These are phyloP conservation scores for Epinephelus fuscoguttatus DNA, from an alignment of 2,113 vertebrate genomes.

Conservation along the genomic window DNA sequence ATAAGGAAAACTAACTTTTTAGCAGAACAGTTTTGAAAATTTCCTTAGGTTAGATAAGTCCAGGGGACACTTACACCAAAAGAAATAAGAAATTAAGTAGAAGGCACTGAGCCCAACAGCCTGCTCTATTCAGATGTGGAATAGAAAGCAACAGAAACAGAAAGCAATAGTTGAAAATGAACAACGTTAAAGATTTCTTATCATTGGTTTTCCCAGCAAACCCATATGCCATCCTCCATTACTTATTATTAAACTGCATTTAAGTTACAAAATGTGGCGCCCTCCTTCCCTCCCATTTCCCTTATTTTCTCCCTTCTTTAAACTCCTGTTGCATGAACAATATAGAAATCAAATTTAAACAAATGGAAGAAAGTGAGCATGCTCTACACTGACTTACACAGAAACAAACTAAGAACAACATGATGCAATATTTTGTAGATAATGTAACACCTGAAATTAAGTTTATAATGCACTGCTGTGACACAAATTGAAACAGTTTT, in stretches of 20 bases:
- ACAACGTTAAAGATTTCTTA: background rate
- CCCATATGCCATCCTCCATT: background rate
- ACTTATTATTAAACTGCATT: background rate
- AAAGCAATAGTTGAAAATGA: too few species aligned
- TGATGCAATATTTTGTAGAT: background rate
- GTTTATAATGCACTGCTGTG: background rate
- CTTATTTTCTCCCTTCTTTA: background rate
- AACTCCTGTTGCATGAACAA: background rate
- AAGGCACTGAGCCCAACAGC: background rate
- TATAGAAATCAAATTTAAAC: background rate
- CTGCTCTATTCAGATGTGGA: background rate
- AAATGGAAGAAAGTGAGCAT: background rate
- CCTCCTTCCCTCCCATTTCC: background rate
- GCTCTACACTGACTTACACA: background rate
- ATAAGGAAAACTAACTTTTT: too few species aligned
- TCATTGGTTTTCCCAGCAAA: background rate
- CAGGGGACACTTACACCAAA: too few species aligned
- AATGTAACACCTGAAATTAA: background rate
- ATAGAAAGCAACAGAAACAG: background rate
- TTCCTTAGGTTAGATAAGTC: too few species aligned
- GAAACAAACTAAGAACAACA: background rate
- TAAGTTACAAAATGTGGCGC: background rate
- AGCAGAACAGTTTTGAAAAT: too few species aligned
- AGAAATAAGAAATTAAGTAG: too few species aligned
- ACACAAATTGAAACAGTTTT: background rate